These are phyloP conservation scores for Andricus curvator DNA, from an alignment of 2,888 invertebrate species.

Conservation along the genomic window DNA sequence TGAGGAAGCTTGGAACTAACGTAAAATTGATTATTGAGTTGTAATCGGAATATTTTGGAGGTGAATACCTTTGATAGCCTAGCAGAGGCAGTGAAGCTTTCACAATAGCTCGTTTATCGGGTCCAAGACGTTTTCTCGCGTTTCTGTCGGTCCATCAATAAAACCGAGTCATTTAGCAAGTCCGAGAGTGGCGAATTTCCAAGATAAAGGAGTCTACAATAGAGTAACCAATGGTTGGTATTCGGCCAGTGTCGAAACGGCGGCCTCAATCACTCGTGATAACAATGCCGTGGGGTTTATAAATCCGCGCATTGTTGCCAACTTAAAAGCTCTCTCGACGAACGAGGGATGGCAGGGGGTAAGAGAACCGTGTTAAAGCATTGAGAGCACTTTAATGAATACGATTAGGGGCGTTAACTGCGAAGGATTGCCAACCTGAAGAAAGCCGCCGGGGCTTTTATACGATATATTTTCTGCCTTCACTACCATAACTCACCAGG, in stretches of 20 bases:
- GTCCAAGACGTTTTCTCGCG: constrained; percentile 49
- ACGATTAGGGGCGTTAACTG: constrained; percentile 76
- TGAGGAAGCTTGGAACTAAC: too few relatives aligned
- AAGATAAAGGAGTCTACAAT: constrained; percentile 77
- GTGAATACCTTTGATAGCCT: not conserved
- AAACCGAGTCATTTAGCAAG: constrained; percentile 75
- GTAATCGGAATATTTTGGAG: not conserved
- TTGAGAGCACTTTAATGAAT: constrained; percentile 77
- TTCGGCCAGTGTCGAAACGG: constrained; percentile 77
- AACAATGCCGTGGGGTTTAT: constrained; percentile 77
- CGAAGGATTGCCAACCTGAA: constrained; percentile 71
- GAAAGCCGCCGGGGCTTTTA: constrained; percentile 57
- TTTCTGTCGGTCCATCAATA: constrained; percentile 73
- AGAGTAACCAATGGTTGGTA: constrained; percentile 76
- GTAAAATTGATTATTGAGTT: not conserved
- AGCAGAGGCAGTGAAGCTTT: constrained; percentile 42
- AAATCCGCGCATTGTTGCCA: constrained; percentile 78
- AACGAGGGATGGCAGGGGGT: constrained; percentile 46
- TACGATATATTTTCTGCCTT: constrained; percentile 16
- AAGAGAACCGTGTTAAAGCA: constrained; percentile 73
- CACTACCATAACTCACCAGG: constrained; percentile 28
- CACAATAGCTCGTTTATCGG: constrained; percentile 57
- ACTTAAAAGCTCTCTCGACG: constrained; percentile 72
- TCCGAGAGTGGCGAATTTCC: constrained; percentile 71
- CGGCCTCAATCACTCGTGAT: constrained; percentile 76